These are phyloP conservation scores for Mesitornis unicolor DNA, from an alignment of 2,113 vertebrate species.

Conservation along the genomic window DNA sequence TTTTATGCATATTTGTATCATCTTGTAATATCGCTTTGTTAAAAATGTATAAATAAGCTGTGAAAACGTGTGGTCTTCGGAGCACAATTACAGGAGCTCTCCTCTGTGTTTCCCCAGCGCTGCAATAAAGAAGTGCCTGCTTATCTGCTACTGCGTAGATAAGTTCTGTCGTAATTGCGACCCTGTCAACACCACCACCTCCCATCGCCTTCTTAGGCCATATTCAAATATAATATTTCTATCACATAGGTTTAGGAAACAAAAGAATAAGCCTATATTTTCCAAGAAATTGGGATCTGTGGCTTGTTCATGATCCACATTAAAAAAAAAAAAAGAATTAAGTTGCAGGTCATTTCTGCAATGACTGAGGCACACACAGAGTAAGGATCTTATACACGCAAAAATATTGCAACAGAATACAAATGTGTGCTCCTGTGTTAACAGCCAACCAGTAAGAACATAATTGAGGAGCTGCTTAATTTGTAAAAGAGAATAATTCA, in stretches of 20 bases:
- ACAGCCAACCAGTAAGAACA: not conserved
- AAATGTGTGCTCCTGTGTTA: fast-evolving
- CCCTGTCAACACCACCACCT: no score
- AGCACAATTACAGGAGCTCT: no score
- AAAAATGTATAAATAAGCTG: no score
- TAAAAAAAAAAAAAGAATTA: not conserved
- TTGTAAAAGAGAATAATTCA: not conserved
- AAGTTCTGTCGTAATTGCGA: no score
- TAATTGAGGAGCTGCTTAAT: not conserved
- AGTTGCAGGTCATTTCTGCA: not conserved
- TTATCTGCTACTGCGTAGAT: no score
- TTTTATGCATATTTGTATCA: no score
- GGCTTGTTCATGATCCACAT: not conserved
- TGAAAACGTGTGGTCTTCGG: no score
- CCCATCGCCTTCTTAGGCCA: not conserved
- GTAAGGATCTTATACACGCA: not conserved
- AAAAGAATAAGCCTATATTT: not conserved
- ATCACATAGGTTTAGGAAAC: not conserved
- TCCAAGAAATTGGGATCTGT: not conserved
- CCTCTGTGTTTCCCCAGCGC: no score
- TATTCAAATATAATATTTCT: not conserved
- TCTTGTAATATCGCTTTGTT: no score
- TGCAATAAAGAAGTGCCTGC: no score
- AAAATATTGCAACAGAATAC: not conserved
- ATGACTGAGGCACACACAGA: not conserved